Conservation (phyloP, 2,113 vertebrate genomes). For the Pygoscelis antarcticus region DNA sequence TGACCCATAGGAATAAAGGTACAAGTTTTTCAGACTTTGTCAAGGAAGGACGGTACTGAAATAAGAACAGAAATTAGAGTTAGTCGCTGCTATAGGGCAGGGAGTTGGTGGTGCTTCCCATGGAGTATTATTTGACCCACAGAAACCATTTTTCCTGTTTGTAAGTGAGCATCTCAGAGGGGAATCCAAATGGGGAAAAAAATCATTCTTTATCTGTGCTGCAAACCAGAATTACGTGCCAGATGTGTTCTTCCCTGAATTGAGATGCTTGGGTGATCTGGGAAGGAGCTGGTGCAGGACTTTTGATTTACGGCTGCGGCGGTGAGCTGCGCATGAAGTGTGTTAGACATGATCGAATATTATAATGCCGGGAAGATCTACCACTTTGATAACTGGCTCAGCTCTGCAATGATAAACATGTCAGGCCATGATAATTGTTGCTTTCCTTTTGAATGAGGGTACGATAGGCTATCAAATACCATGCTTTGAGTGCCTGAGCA, state of each 20-base stretch:
- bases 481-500: not conserved
- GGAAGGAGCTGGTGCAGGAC: not conserved
- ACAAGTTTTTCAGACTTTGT: accelerated
- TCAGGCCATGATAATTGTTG: not conserved
- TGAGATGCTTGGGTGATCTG: not conserved
- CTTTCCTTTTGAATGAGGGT: not conserved
- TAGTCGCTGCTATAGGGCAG: accelerated
- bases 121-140: accelerated
- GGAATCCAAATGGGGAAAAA: not conserved
- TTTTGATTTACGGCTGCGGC: not conserved
- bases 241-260: not conserved
- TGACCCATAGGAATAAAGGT: accelerated
- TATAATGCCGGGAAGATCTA: not conserved
- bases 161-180: not conserved
- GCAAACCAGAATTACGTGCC: not conserved
- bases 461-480: not conserved
- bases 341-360: not conserved
- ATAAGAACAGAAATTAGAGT: not conserved
- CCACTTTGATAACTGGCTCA: not conserved
- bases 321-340: not conserved
- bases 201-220: not conserved
- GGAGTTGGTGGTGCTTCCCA: not conserved
- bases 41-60: accelerated
- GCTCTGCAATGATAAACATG: not conserved
- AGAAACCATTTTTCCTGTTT: not conserved